Conservation (phyloP, 2,888 invertebrate genomes). For the Proisotoma minuta region DNA sequence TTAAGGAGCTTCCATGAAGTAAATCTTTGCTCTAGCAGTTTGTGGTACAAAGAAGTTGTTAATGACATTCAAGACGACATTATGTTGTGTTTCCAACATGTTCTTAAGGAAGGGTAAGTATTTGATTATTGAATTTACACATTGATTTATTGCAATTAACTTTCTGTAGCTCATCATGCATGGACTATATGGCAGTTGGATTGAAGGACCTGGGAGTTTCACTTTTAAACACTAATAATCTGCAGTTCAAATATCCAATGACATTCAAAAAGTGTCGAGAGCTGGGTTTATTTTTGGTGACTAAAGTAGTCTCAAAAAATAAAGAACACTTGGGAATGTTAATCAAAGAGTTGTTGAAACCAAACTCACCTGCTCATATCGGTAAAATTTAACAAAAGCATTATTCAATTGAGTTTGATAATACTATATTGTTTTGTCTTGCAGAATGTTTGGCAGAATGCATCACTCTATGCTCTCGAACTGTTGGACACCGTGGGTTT, state of each 20-base stretch:
- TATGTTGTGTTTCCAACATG: conserved; percentile 24
- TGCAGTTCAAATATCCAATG: conserved; percentile 17
- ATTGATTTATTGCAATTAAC: too few species aligned
- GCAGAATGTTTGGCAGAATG: conserved; percentile 35
- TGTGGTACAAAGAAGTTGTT: conserved; percentile 26
- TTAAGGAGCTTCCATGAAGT: conserved; percentile 29
- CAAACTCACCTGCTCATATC: conserved; percentile 29
- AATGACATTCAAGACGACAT: conserved; percentile 19
- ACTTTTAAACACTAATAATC: conserved; percentile 27
- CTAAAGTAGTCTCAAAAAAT: conserved; percentile 25
- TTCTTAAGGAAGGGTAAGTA: conserved; percentile 28
- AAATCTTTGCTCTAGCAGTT: conserved; percentile 18
- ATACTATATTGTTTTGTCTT: not conserved
- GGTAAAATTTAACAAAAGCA: too few species aligned
- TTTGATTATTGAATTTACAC: not conserved
- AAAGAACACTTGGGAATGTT: conserved; percentile 24
- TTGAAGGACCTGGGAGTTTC: conserved; percentile 36
- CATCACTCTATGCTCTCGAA: conserved; percentile 23
- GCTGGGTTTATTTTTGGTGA: conserved; percentile 32
- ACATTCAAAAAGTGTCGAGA: conserved; percentile 22
- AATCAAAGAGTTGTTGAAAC: conserved; percentile 36
- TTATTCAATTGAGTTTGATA: too few species aligned
- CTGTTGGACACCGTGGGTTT: conserved; percentile 27
- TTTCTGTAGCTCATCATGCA: conserved; percentile 27
- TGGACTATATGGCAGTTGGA: conserved; percentile 43